Evolutionary conservation across 1,140 invertebrate species (phyloP), one percentile per base, ranked within the genome.

Genomic region (Pseudomyrmex dendroicus): DNA sequence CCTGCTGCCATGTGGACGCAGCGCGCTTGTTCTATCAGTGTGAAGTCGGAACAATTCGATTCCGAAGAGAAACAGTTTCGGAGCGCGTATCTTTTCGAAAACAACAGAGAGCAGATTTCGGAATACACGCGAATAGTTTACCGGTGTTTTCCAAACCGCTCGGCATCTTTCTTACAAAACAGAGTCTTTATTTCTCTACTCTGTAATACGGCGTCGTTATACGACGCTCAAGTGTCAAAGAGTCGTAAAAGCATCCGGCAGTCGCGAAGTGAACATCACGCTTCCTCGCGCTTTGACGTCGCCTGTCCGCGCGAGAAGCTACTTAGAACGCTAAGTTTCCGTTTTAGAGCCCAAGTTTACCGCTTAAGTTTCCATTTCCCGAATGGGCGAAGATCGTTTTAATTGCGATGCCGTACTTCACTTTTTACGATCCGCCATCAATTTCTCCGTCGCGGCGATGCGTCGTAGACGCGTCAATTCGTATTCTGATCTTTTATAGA

Each of bases 301-400:
- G 62, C 10, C 20, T 80, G 44, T 80, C 52, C 64, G 54, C 22
- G n/a, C 52, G 15, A 70, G 48, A 80, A 59, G 54, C 54, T 68
- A 78, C 20, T 80, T 80, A 59, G 70, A 78, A 59, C 15, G 20
- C 44, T 52, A 5, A 82, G 63, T 22, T 82, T 74, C 25, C 12
- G 7, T 59, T 80, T 80, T 80, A 80, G 54, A 48, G 10, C 76
- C 44, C 57, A 82, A 73, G 70, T 82, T 82, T 63, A 35, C 15
- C 78, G 48, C 70, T 74, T 74, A 54, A 82, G 70, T 73, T 73
- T 82, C 70, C 70, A 73, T 73, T 73, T 62, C 48, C 25, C 12
- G 46, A 35, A 63, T 13, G 48, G 17, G 17, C 74, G 59, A 63
- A 82, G 22, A 70, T 82, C 54, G 77, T 73, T 57, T 84, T 70